Percentiles rank a stretch among this genome's conserved stretches.
Conservation (phyloP, 1,140 invertebrate species). For the Leptoteleia sp. region DNA sequence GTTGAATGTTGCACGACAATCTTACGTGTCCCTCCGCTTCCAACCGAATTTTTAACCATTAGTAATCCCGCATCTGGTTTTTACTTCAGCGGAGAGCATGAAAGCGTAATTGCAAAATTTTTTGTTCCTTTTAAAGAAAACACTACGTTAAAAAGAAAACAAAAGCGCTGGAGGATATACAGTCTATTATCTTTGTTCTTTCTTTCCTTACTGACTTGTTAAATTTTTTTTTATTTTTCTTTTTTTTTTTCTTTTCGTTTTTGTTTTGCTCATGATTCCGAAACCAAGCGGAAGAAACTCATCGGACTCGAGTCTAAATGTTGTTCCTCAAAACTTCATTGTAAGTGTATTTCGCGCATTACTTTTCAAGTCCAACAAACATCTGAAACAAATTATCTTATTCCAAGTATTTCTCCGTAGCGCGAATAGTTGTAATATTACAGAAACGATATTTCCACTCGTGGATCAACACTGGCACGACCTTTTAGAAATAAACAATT, state of each 20-base stretch:
- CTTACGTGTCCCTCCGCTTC: background rate
- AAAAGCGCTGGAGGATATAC: slow-evolving; percentile 10
- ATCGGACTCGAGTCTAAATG: slow-evolving; percentile 32
- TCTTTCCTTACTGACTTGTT: slow-evolving; percentile 30
- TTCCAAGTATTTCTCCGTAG: too few relatives aligned
- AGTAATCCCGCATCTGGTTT: background rate
- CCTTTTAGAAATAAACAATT: too few relatives aligned
- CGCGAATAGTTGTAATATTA: too few relatives aligned
- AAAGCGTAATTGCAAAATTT: slow-evolving; percentile 40
- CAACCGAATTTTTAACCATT: slow-evolving; percentile 4
- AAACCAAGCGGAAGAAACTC: slow-evolving; percentile 29
- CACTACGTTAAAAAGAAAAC: slow-evolving; percentile 17
- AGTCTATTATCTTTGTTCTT: slow-evolving; percentile 32
- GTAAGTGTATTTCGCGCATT: slow-evolving; percentile 23
- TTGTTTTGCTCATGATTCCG: slow-evolving; percentile 17
- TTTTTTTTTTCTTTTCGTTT: too few relatives aligned
- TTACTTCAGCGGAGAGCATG: slow-evolving; percentile 3
- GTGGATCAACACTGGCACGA: too few relatives aligned
- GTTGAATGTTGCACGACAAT: slow-evolving; percentile 5
- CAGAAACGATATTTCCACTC: too few relatives aligned
- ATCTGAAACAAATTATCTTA: slow-evolving; percentile 13
- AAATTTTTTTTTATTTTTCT: too few relatives aligned
- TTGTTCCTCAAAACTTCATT: slow-evolving; percentile 54
- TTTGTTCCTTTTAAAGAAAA: slow-evolving; percentile 22
- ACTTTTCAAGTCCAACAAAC: slow-evolving; percentile 11